phyloP scores from a whole-genome alignment of 2,797 vertebrate genomes.

The Carcharodon carcharias region DNA sequence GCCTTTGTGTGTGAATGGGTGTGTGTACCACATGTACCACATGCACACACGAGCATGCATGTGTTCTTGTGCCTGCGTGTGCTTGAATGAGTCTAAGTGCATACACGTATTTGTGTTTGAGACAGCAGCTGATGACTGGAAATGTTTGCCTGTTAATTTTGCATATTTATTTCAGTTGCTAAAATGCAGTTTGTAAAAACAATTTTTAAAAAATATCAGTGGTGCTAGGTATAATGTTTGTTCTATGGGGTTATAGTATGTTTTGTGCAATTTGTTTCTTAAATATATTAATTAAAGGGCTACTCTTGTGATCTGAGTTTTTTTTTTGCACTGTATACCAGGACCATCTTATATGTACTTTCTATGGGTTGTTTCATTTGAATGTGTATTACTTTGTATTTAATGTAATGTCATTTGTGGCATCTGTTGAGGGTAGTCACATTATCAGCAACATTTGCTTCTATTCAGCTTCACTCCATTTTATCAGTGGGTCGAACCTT shows the following conservation, averaged over 20 bases:
- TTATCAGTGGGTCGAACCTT: not conserved
- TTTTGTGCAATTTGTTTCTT: conserved; percentile 5
- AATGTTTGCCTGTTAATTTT: conserved; percentile 33
- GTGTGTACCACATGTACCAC: conserved; percentile 17
- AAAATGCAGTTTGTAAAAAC: not conserved
- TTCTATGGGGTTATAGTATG: not conserved
- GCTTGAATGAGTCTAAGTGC: conserved; percentile 23
- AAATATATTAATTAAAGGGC: conserved; percentile 28
- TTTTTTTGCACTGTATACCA: not conserved
- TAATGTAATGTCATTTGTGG: not conserved
- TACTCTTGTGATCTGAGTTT: not conserved
- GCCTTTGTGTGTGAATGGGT: conserved; percentile 29
- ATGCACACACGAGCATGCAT: not conserved
- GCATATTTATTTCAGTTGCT: conserved; percentile 27
- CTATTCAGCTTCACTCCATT: not conserved
- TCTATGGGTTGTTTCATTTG: conserved; percentile 12
- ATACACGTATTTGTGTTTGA: conserved; percentile 10
- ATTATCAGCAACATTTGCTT: not conserved
- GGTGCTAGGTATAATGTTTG: conserved; percentile 23
- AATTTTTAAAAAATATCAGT: not conserved
- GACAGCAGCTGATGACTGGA: conserved; percentile 1
- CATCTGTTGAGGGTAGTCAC: not conserved
- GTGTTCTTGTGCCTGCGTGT: not conserved
- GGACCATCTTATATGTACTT: not conserved
- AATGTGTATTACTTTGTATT: not conserved